phyloP scores from a whole-genome alignment of 2,113 vertebrate genomes.

The Probosciger aterrimus region DNA sequence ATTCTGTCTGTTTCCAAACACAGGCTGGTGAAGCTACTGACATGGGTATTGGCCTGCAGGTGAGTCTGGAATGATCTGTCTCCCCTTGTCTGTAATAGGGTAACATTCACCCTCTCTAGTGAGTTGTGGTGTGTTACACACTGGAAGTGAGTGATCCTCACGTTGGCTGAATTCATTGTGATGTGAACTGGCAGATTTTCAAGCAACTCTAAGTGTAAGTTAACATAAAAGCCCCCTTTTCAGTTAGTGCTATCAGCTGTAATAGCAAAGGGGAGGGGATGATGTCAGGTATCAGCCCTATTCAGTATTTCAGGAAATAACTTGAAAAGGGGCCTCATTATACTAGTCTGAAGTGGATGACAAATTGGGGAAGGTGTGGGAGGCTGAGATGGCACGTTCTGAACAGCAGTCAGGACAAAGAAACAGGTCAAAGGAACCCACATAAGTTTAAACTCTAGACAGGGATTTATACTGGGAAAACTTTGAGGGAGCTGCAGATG shows the following conservation, averaged over 20 bases:
- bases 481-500: background rate
- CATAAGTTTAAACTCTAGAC: background rate
- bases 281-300: background rate
- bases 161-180: background rate
- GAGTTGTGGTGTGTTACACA: background rate
- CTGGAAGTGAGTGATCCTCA: background rate
- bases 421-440: background rate
- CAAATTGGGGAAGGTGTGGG: background rate
- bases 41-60: background rate
- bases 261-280: background rate
- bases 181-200: background rate
- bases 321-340: background rate
- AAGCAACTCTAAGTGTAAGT: background rate
- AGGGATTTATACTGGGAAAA: background rate
- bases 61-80: background rate
- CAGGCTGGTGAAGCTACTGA: background rate
- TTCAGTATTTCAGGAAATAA: background rate
- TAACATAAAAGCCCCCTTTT: background rate
- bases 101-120: background rate
- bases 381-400: background rate
- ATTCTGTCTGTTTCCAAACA: background rate
- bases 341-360: background rate
- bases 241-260: background rate
- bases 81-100: background rate
- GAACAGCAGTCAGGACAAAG: constrained; percentile 2